A percentile compares a stretch with the other conserved stretches of the same genome.
These are phyloP conservation scores for Punctoribates punctum DNA, from an alignment of 2,888 invertebrate genomes.

Conservation along the genomic window DNA sequence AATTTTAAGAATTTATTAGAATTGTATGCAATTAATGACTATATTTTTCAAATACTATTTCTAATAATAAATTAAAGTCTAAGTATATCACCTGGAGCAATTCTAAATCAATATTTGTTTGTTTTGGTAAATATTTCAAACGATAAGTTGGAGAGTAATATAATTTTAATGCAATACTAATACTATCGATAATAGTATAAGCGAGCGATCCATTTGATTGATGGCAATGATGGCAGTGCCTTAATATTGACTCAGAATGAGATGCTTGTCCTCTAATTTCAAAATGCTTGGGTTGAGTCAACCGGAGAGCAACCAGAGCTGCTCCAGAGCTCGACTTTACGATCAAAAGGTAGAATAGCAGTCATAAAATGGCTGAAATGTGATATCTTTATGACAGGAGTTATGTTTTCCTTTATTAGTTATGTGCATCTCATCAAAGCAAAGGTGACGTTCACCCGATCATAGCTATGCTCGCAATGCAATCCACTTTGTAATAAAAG, in stretches of 20 bases:
- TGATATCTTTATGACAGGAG: slow-evolving; percentile 33
- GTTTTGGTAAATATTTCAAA: too few species aligned
- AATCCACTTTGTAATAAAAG: slow-evolving; percentile 8
- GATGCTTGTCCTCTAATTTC: slow-evolving; percentile 24
- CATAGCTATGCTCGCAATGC: background rate
- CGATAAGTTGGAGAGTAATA: background rate
- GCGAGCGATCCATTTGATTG: slow-evolving; percentile 22
- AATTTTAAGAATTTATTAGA: too few species aligned
- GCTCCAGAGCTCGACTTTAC: background rate
- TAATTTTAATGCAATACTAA: slow-evolving; percentile 24
- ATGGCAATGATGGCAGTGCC: slow-evolving; percentile 23
- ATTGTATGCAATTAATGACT: background rate
- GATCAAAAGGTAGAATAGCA: slow-evolving; percentile 19
- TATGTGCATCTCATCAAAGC: slow-evolving; percentile 31
- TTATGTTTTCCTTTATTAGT: slow-evolving; percentile 28
- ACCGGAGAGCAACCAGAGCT: background rate
- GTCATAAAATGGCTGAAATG: slow-evolving; percentile 21
- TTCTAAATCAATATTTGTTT: too few species aligned
- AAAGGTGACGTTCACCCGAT: slow-evolving; percentile 24
- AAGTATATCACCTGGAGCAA: too few species aligned
- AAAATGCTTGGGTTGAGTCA: background rate
- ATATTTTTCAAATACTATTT: too few species aligned
- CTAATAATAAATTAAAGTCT: too few species aligned
- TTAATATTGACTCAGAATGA: slow-evolving; percentile 16
- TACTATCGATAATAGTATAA: background rate